These are phyloP conservation scores for Dreissena polymorpha DNA, from an alignment of 1,140 invertebrate species.

Conservation along the genomic window DNA sequence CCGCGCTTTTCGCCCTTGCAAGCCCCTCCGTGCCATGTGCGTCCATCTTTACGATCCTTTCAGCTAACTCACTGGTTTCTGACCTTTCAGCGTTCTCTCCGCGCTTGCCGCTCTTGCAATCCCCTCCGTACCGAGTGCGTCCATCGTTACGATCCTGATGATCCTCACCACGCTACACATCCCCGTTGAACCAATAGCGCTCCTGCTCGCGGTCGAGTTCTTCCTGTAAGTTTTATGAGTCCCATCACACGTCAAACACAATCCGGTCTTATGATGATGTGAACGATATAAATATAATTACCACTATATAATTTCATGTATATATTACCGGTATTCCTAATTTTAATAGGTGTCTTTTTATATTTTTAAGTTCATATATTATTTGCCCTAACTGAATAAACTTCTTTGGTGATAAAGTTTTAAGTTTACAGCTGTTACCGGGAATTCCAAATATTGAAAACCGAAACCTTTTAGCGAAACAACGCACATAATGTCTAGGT, in stretches of 20 bases:
- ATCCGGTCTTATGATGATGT: not conserved
- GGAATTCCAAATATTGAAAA: not conserved
- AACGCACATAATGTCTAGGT: not conserved
- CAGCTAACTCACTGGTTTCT: no score
- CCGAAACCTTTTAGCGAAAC: not conserved
- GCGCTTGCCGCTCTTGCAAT: conserved; percentile 58
- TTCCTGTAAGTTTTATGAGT: conserved; percentile 22
- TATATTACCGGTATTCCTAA: not conserved
- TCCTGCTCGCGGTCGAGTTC: conserved; percentile 11
- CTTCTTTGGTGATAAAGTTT: not conserved
- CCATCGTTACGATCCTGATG: conserved; percentile 45
- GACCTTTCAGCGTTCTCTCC: conserved; percentile 1
- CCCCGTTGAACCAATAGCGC: conserved; percentile 7
- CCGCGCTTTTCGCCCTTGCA: conserved; percentile 56
- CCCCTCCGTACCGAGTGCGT: conserved; percentile 58
- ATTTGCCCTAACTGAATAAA: not conserved
- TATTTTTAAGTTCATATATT: not conserved
- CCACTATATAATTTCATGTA: not conserved
- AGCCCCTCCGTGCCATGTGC: conserved; percentile 60
- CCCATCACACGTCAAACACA: not conserved
- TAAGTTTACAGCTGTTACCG: not conserved
- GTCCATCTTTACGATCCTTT: conserved; percentile 30
- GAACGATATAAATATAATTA: not conserved
- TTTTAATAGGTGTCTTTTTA: not conserved
- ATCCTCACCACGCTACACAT: conserved; percentile 11